Percentiles rank a stretch among this genome's conserved stretches.
Conservation (phyloP, 2,888 invertebrate species). For the Chloroclysta siterata region DNA sequence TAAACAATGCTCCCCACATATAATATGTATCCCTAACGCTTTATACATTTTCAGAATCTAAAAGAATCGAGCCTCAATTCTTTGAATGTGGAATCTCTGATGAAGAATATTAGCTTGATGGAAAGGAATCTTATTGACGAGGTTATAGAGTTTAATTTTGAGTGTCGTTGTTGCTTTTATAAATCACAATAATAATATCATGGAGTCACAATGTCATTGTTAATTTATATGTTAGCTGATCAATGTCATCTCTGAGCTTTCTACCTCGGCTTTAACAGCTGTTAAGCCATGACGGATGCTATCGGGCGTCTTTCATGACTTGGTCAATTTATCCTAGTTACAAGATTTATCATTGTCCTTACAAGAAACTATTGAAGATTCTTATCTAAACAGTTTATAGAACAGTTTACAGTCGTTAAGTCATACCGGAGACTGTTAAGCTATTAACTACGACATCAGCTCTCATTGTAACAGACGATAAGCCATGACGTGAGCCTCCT, state of each 20-base stretch:
- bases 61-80: constrained; percentile 46
- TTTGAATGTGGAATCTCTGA: constrained; percentile 52
- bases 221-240: background rate
- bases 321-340: no score
- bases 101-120: constrained; percentile 61
- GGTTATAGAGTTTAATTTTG: constrained; percentile 52
- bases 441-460: no score
- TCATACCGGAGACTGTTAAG: no score
- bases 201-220: background rate
- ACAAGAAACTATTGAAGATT: no score
- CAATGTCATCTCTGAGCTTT: background rate
- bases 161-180: constrained; percentile 12
- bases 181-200: background rate
- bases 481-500: background rate
- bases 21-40: background rate
- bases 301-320: background rate
- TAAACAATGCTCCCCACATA: no score
- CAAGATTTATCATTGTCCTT: no score
- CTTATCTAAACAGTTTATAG: no score
- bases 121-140: constrained; percentile 69
- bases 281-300: background rate
- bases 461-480: background rate
- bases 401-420: no score
- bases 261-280: no score
- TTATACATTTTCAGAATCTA: constrained; percentile 51